Evolutionary conservation across 2,113 vertebrate genomes (phyloP), one percentile per base, ranked within the genome.

Genomic region (Myrmophylax atrothorax): DNA sequence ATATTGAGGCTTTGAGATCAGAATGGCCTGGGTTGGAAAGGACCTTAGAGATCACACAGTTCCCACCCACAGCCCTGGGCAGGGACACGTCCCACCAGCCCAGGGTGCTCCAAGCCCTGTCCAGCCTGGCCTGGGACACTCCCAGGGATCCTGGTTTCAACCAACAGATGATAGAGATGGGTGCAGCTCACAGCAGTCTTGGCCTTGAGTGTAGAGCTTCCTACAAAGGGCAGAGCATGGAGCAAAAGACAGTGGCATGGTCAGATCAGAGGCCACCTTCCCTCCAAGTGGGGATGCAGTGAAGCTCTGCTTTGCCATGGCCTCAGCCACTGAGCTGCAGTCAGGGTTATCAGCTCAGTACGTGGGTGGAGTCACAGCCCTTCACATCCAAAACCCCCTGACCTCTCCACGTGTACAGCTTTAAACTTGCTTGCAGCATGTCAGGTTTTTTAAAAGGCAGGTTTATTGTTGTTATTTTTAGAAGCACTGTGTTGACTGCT

Each of bases 141-240:
- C 60, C 7, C 46, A 40, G 19, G 44, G 24, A 38, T 60, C 49
- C 64, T 58, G 10, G 10, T 87, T 84, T 46, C 11, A 55, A 58
- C 17, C 5, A 53, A 22, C 4, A 52, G 22, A 23, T 10, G 29
- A 14, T 28, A 63, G 47, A 19, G 60, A 28, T 14, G 0, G 0
- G 5, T 64, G 25, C 10, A 58, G 22, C 2, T 67, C 28, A 29
- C 8, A 67, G 22, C 8, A 74, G 16, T 63, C 33, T 44, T 62
- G 37, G 84, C 22, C 12, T 18, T 40, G 35, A 59, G n/a, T 63
- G 37, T 0, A 50, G 38, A 17, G 38, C 47, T 68, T 84, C 22
- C 33, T 58, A 3, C 17, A 60, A 5, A 42, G 87, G 14, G 6
- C 29, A 18, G 69, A 42, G 11, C 10, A 33, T 15, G 29, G 12